These are phyloP conservation scores for Buphagus erythrorhynchus DNA, from an alignment of 2,797 vertebrate species.

Conservation along the genomic window DNA sequence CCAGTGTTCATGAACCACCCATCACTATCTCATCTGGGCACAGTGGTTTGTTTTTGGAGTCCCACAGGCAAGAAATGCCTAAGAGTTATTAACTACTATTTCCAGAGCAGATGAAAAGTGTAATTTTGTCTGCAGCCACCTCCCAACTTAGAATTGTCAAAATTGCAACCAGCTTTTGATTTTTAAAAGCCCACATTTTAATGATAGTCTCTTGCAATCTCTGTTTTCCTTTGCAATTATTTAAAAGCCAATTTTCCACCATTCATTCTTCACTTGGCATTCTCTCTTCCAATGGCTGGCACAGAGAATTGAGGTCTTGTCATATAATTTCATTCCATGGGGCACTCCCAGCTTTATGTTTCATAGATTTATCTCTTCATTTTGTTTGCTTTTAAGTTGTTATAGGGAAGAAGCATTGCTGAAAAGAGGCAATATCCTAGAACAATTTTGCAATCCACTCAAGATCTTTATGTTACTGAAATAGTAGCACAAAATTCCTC, in stretches of 20 bases:
- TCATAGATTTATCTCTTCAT: neutral
- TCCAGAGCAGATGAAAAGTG: conserved; percentile 29
- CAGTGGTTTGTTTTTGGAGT: neutral
- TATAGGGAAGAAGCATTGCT: neutral
- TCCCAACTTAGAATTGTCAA: conserved; percentile 25
- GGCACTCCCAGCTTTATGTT: conserved; percentile 6
- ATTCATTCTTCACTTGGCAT: conserved; percentile 9
- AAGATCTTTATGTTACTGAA: neutral
- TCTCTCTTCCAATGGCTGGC: conserved; percentile 1
- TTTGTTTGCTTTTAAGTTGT: conserved; percentile 2
- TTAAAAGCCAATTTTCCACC: conserved; percentile 19
- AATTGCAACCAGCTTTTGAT: conserved; percentile 23
- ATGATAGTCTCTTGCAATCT: conserved; percentile 12
- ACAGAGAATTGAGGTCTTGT: neutral
- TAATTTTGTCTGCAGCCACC: conserved; percentile 21
- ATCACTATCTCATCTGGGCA: neutral
- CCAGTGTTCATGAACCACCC: neutral
- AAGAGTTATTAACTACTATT: conserved; percentile 20
- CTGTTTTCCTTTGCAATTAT: neutral
- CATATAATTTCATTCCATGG: neutral
- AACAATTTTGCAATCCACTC: neutral
- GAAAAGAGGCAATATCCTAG: neutral
- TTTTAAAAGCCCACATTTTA: conserved; percentile 21
- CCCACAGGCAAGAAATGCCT: neutral
- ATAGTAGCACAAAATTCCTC: neutral